Base-by-base conservation (phyloP, 2,113 vertebrate genomes). In the Ictalurus punctatus region DNA sequence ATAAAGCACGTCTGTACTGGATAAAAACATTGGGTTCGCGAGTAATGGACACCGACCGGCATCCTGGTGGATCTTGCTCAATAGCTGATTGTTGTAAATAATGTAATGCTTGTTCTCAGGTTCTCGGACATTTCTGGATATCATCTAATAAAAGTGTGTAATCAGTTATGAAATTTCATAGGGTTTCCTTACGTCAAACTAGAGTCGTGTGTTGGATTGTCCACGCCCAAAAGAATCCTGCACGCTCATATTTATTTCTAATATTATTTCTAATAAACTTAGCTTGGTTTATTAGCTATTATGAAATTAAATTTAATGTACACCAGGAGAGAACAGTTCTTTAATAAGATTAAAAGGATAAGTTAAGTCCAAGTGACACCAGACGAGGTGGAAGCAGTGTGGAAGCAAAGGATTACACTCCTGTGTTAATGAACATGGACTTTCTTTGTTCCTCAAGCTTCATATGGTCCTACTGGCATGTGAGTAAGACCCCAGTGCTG, bases 81-180 rank as follows among this genome's bases (percentile, higher is more conserved):
- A 89, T 71, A 84, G 69, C 88, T 83, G 27, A 83, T 56, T 79
- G 58, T 89, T 80, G 59, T 86, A 61, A 56, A 58, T 37, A 61
- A 83, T 40, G 34, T 21, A 5, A 61, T 14, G 58, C 21, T 40
- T 83, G 81, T 59, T 61, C 81, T 83, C 58, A 16, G 10, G 40
- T 23, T 40, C 17, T 74, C 12, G 0, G 73, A 44, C n/a, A 12
- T 13, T 56, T 80, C 48, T 23, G 30, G 30, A 17, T 34, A 8
- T 59, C 12, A 21, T 61, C 58, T 61, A 40, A 37, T 40, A 83
- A 37, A 83, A 25, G 19, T 1, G 21, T 5, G 17, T 40, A 61
- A 83, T 61, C 81, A 3, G 30, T 13, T 14, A 27, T 83, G 81
- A 61, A 37, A 40, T 25, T 40, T 40, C 8, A 40, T 13, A 2